A percentile compares a stretch with the other conserved stretches of the same genome.
Conservation (phyloP, 2,797 vertebrate genomes). For the Sebastes iracundus region DNA sequence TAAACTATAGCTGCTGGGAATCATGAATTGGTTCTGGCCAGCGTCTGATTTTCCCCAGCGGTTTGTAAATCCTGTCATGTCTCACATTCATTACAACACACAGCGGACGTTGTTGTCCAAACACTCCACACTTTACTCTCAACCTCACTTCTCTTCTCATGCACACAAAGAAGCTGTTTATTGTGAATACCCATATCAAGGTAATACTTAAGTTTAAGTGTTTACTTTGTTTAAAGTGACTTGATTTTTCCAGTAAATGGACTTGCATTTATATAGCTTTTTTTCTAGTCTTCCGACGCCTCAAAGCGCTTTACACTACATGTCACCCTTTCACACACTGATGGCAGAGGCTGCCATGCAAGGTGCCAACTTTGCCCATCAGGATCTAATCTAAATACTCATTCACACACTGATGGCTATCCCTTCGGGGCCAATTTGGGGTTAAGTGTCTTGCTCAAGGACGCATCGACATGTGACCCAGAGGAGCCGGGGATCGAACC, state of each 20-base stretch:
- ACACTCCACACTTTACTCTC: background rate
- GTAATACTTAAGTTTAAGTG: background rate
- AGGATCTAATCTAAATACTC: too few species aligned
- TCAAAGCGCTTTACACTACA: too few species aligned
- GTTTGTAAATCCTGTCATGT: conserved; percentile 38
- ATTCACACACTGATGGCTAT: too few species aligned
- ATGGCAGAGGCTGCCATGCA: too few species aligned
- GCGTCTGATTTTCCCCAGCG: conserved; percentile 34
- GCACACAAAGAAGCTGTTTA: background rate
- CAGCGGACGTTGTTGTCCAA: conserved; percentile 4
- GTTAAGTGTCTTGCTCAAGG: too few species aligned
- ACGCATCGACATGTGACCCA: too few species aligned
- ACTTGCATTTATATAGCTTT: too few species aligned
- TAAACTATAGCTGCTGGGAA: conserved; percentile 51
- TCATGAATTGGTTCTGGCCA: conserved; percentile 35
- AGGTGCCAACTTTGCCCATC: too few species aligned
- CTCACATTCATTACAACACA: conserved; percentile 30
- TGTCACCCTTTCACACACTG: too few species aligned
- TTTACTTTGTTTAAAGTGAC: background rate
- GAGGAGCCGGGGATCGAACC: too few species aligned
- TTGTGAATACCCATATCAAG: background rate
- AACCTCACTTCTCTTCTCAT: conserved; percentile 12
- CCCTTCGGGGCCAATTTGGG: too few species aligned
- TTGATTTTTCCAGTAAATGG: background rate
- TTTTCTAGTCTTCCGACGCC: too few species aligned